A percentile compares a stretch with the other conserved stretches of the same genome.
These are phyloP conservation scores for Halotydeus destructor DNA, from an alignment of 1,140 invertebrate species.

Conservation along the genomic window DNA sequence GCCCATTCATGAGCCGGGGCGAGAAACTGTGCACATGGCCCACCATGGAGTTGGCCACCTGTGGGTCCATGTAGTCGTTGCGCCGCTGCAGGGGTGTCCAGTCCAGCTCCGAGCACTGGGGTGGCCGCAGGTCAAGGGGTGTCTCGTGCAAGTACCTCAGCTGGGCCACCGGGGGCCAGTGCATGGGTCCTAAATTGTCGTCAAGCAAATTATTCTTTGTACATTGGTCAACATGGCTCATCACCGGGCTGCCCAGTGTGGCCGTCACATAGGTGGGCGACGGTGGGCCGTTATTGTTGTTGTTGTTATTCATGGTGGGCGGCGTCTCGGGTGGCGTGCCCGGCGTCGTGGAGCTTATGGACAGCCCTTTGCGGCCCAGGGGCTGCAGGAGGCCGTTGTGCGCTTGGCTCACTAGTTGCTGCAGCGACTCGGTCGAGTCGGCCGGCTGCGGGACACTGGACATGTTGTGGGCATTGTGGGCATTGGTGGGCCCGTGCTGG, in stretches of 20 bases:
- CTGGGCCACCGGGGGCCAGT: constrained; percentile 30
- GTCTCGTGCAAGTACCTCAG: constrained; percentile 26
- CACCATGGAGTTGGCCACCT: not conserved
- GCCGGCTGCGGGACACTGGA: not conserved
- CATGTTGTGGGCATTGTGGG: not conserved
- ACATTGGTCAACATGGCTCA: constrained; percentile 23
- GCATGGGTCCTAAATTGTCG: constrained; percentile 49
- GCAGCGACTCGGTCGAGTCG: not conserved
- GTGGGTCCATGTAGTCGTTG: not conserved
- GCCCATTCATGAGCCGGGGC: not conserved
- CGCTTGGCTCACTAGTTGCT: not conserved
- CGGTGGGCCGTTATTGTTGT: constrained; percentile 1
- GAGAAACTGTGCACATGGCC: too few species aligned
- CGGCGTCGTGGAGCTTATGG: too few species aligned
- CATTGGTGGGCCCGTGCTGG: too few species aligned
- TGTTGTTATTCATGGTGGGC: not conserved
- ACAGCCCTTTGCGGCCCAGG: too few species aligned
- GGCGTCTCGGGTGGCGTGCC: too few species aligned
- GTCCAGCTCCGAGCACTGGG: not conserved
- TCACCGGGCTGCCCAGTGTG: constrained; percentile 22
- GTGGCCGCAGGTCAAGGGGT: constrained; percentile 43
- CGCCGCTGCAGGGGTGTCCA: not conserved
- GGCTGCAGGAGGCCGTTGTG: too few species aligned
- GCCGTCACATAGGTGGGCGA: constrained; percentile 14
- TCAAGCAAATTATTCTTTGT: constrained; percentile 17